Evolutionary conservation across 2,113 vertebrate species (phyloP).

Genomic region (Myxocyprinus asiaticus): DNA sequence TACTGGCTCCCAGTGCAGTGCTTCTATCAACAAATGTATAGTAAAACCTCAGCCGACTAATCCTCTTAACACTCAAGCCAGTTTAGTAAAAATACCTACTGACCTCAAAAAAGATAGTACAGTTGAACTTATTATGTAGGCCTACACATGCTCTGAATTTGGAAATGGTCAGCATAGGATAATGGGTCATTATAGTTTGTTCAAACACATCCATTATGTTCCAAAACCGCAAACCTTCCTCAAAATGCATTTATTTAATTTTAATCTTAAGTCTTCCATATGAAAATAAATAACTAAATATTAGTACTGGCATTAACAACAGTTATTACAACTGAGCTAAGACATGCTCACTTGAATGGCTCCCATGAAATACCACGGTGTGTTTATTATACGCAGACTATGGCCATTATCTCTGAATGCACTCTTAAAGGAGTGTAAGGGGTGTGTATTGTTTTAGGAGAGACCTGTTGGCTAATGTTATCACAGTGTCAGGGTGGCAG

Average conservation of each 20-base stretch:
- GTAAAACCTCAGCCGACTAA: constrained; percentile 54
- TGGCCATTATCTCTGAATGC: too few species aligned
- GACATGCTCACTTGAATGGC: too few species aligned
- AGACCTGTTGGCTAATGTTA: background rate
- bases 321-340: too few species aligned
- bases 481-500: background rate
- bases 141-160: too few species aligned
- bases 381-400: too few species aligned
- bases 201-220: too few species aligned
- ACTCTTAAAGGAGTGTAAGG: too few species aligned
- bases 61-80: constrained; percentile 58
- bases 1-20: background rate
- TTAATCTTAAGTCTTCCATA: background rate
- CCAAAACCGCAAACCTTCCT: constrained; percentile 46
- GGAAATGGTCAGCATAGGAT: too few species aligned
- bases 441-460: background rate
- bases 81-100: constrained; percentile 48
- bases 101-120: too few species aligned
- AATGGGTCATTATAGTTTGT: too few species aligned
- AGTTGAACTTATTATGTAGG: too few species aligned
- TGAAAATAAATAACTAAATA: background rate
- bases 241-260: constrained; percentile 39
- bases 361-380: too few species aligned
- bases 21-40: constrained; percentile 25
- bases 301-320: background rate